These are phyloP conservation scores for Eueides isabella DNA, from an alignment of 1,140 invertebrate species.

Conservation along the genomic window DNA sequence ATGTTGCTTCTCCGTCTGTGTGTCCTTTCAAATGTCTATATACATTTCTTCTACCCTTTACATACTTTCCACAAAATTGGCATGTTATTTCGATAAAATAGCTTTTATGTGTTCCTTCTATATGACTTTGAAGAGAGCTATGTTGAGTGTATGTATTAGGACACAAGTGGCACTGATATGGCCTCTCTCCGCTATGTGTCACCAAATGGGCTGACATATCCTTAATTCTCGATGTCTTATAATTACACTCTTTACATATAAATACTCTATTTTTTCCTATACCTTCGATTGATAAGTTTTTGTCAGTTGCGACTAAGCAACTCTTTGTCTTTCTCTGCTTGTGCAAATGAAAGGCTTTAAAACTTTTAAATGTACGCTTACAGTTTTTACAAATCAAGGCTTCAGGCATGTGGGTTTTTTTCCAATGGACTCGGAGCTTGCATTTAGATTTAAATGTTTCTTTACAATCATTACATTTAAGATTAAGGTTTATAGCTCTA, in stretches of 20 bases:
- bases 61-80: conserved; percentile 60
- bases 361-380: conserved; percentile 61
- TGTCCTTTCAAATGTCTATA: conserved; percentile 61
- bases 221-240: conserved; percentile 51
- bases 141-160: conserved; percentile 55
- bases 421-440: conserved; percentile 72
- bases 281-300: conserved; percentile 54
- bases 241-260: conserved; percentile 59
- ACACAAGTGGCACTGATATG: conserved; percentile 59
- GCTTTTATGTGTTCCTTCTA: conserved; percentile 54
- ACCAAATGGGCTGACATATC: conserved; percentile 60
- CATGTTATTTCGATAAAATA: conserved; percentile 58
- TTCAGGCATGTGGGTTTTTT: conserved; percentile 53
- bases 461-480: conserved; percentile 68
- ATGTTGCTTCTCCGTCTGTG: conserved; percentile 43
- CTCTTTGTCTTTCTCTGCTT: conserved; percentile 43
- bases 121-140: conserved; percentile 54
- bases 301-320: conserved; percentile 44
- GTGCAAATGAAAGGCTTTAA: conserved; percentile 58
- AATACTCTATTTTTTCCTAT: conserved; percentile 57
- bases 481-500: conserved; percentile 46
- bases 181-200: conserved; percentile 58
- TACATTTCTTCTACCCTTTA: conserved; percentile 52
- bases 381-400: conserved; percentile 56
- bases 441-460: conserved; percentile 67